Conservation (phyloP, 2,888 invertebrate genomes). For the Kuschelorhynchus macadamiae region DNA sequence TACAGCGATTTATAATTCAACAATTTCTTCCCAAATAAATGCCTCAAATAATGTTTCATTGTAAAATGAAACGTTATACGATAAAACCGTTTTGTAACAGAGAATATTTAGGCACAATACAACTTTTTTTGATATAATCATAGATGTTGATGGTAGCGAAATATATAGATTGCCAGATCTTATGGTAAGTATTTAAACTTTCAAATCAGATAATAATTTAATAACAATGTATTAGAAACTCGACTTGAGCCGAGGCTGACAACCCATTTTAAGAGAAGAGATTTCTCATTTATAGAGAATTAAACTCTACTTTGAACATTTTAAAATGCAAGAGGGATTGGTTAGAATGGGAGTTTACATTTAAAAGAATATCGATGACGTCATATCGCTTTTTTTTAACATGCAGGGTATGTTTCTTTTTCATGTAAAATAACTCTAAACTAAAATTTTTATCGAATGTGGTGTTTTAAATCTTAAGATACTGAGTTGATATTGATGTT, state of each 20-base stretch:
- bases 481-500: too few species aligned
- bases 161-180: conserved; percentile 10
- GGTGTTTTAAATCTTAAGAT: too few species aligned
- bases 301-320: neutral
- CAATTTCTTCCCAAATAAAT: conserved; percentile 7
- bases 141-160: conserved; percentile 3
- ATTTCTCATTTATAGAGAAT: neutral
- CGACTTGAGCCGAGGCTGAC: neutral
- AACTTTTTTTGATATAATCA: conserved; percentile 2
- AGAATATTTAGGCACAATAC: conserved; percentile 6
- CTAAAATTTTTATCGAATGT: too few species aligned
- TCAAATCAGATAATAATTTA: neutral
- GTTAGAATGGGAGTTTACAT: conserved; percentile 3
- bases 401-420: too few species aligned
- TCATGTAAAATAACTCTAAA: too few species aligned
- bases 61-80: conserved; percentile 17
- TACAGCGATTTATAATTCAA: neutral
- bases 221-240: neutral
- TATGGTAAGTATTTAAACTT: conserved; percentile 11
- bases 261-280: neutral
- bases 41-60: conserved; percentile 11
- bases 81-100: too few species aligned
- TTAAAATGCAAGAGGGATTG: neutral
- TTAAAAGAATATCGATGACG: neutral
- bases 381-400: neutral